Evolutionary conservation across 2,797 vertebrate genomes (phyloP).

Genomic region (Etheostoma perlongum): DNA sequence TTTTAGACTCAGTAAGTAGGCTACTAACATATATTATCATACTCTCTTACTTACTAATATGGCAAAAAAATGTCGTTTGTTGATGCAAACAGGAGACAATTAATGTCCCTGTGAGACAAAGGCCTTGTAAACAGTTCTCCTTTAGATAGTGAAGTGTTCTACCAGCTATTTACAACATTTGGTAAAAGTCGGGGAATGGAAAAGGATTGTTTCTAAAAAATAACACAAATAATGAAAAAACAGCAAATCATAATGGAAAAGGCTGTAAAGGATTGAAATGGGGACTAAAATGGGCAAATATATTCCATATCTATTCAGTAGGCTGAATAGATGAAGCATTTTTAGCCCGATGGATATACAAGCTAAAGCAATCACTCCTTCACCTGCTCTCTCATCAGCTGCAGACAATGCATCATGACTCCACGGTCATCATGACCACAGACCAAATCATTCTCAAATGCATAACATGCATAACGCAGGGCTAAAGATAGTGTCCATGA

Average conservation of each 20-base stretch:
- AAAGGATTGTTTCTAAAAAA: neutral
- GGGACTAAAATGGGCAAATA: neutral
- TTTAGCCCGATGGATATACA: neutral
- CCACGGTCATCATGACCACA: neutral
- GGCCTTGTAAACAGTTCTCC: neutral
- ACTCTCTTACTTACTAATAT: neutral
- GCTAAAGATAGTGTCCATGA: conserved; percentile 6
- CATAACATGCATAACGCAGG: neutral
- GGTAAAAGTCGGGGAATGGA: neutral
- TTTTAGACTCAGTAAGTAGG: too few species aligned
- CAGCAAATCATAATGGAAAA: neutral
- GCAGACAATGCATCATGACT: neutral
- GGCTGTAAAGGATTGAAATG: neutral
- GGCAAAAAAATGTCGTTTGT: neutral
- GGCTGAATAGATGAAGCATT: neutral
- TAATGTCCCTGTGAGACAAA: too few species aligned
- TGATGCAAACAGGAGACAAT: neutral
- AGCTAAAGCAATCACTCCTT: conserved; percentile 4
- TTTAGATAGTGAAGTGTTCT: neutral
- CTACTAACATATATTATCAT: too few species aligned
- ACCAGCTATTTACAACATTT: neutral
- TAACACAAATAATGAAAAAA: neutral
- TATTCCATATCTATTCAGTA: neutral
- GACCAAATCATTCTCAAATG: neutral
- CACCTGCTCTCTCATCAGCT: conserved; percentile 4